These are phyloP conservation scores for Triplophysa tibetana DNA, from an alignment of 2,113 vertebrate species.

Conservation along the genomic window DNA sequence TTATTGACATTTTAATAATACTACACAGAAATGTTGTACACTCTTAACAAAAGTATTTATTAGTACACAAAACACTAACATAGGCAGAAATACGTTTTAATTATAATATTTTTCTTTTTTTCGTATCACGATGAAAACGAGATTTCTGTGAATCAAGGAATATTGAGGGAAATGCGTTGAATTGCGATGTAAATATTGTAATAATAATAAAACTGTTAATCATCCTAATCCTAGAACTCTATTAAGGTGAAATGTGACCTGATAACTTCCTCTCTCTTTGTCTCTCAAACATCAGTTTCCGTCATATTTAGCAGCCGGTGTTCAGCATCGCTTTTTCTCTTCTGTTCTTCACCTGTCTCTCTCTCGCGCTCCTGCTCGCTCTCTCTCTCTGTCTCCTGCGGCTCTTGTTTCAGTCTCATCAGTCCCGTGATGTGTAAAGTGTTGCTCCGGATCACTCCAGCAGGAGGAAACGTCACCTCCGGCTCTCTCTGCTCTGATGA, in stretches of 20 bases:
- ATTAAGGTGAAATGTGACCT: no score
- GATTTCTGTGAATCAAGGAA: no score
- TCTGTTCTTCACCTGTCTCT: slow-evolving; percentile 30
- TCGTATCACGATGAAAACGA: no score
- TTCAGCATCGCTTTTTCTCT: slow-evolving; percentile 14
- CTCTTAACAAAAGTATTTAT: no score
- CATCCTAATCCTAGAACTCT: no score
- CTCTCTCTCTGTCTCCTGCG: slow-evolving; percentile 26
- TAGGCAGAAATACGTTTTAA: no score
- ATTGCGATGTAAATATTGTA: not conserved
- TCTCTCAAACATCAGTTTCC: slow-evolving; percentile 47
- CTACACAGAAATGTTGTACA: no score
- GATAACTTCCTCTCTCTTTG: not conserved
- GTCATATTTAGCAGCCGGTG: slow-evolving; percentile 39
- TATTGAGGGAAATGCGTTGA: no score
- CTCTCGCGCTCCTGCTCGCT: not conserved
- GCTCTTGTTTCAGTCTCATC: slow-evolving; percentile 48
- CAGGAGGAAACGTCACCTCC: slow-evolving; percentile 48
- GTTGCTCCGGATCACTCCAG: slow-evolving; percentile 54
- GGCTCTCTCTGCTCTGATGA: not conserved
- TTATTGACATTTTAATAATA: no score
- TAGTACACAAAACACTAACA: no score
- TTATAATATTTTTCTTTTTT: no score
- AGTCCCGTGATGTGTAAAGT: slow-evolving; percentile 23
- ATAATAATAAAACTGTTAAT: no score